These are phyloP conservation scores for Rachycentron canadum DNA, from an alignment of 2,797 vertebrate species.

Conservation along the genomic window DNA sequence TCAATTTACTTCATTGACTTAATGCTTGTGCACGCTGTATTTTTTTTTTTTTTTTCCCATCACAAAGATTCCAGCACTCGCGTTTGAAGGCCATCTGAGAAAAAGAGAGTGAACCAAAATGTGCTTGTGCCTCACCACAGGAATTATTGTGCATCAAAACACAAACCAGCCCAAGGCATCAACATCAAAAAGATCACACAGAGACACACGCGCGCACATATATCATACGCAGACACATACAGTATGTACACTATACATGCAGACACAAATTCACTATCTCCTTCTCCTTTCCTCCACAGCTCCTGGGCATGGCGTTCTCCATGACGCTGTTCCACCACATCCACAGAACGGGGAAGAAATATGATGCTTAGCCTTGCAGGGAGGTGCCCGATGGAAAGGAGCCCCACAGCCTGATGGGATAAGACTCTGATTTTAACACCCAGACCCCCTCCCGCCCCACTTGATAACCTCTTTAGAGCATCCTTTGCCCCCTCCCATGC, in stretches of 20 bases:
- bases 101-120: constrained; percentile 13
- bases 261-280: constrained; percentile 40
- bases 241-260: not conserved
- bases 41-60: constrained; percentile 43
- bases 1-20: constrained; percentile 77
- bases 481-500: constrained; percentile 19
- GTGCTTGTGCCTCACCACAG: constrained; percentile 20
- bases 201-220: not conserved
- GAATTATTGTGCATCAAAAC: constrained; percentile 57
- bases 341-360: constrained; percentile 98
- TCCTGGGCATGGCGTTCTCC: constrained; percentile 98
- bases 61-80: constrained; percentile 64
- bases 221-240: not conserved
- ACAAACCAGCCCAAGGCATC: constrained; percentile 36
- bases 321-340: constrained; percentile 99
- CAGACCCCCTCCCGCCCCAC: constrained; percentile 37
- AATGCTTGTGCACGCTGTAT: constrained; percentile 64
- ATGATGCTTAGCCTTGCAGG: constrained; percentile 88
- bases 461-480: constrained; percentile 64
- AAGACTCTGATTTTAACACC: constrained; percentile 76
- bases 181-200: constrained; percentile 47
- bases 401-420: constrained; percentile 76
- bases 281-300: constrained; percentile 84
- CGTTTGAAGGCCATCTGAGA: constrained; percentile 56
- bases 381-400: constrained; percentile 55